These are phyloP conservation scores for Gallinago paraguaiae DNA, from an alignment of 2,113 vertebrate genomes.

Conservation along the genomic window DNA sequence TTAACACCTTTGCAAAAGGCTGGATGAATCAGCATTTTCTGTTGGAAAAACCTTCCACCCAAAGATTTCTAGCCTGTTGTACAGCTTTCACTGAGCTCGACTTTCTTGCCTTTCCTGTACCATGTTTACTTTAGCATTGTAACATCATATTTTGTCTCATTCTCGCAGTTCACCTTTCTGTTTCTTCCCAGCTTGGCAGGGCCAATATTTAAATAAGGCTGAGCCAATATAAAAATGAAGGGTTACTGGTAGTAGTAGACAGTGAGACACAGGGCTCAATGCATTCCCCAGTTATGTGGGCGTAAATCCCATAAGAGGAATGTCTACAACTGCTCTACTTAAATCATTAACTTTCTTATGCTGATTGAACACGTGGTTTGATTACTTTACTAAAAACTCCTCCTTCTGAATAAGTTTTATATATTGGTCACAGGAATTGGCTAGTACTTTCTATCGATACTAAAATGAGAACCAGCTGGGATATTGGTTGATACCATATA, in stretches of 20 bases:
- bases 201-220: constrained; percentile 11
- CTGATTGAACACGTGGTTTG: background rate
- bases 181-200: background rate
- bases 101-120: constrained; percentile 59
- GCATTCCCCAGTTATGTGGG: background rate
- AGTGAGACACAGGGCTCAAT: background rate
- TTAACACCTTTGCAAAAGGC: background rate
- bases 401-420: background rate
- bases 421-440: background rate
- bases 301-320: constrained; percentile 12
- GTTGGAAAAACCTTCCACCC: background rate
- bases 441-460: background rate
- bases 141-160: constrained; percentile 53
- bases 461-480: background rate
- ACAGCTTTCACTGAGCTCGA: background rate
- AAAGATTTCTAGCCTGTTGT: background rate
- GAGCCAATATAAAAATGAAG: background rate
- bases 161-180: background rate
- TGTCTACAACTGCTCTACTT: background rate
- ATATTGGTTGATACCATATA: background rate
- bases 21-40: constrained; percentile 54
- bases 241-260: background rate
- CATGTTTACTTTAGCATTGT: constrained; percentile 38
- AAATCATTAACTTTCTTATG: background rate
- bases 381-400: background rate